Conservation (phyloP, 2,888 invertebrate species). For the Hyles lineata region DNA sequence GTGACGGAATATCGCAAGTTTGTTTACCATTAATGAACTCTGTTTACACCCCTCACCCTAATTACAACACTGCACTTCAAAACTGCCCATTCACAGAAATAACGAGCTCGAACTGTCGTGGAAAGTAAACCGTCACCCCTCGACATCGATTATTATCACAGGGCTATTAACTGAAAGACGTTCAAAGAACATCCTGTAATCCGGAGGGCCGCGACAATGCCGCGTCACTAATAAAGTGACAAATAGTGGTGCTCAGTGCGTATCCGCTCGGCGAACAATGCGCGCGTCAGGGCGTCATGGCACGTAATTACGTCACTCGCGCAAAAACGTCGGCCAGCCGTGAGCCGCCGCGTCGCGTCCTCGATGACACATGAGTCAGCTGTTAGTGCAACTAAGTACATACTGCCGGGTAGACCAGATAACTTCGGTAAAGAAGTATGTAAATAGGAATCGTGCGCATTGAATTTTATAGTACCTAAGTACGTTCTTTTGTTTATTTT, state of each 20-base stretch:
- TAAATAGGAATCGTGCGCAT: not conserved
- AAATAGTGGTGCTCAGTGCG: slow-evolving; percentile 34
- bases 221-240: slow-evolving; percentile 23
- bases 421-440: not conserved
- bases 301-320: slow-evolving; percentile 45
- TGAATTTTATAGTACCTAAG: no score
- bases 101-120: no score
- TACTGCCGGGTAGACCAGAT: not conserved
- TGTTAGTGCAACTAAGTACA: slow-evolving; percentile 31
- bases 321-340: slow-evolving; percentile 40
- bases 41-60: no score
- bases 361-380: slow-evolving; percentile 50
- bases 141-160: not conserved
- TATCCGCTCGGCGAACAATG: slow-evolving; percentile 40
- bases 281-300: slow-evolving; percentile 44
- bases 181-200: slow-evolving; percentile 23
- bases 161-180: slow-evolving; percentile 22
- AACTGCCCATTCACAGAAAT: not conserved
- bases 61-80: no score
- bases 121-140: not conserved
- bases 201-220: not conserved
- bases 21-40: no score
- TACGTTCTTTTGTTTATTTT: no score
- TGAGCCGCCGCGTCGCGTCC: slow-evolving; percentile 22
- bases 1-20: no score